phyloP scores from a whole-genome alignment of 1,140 invertebrate genomes.

The Chionoecetes opilio region DNA sequence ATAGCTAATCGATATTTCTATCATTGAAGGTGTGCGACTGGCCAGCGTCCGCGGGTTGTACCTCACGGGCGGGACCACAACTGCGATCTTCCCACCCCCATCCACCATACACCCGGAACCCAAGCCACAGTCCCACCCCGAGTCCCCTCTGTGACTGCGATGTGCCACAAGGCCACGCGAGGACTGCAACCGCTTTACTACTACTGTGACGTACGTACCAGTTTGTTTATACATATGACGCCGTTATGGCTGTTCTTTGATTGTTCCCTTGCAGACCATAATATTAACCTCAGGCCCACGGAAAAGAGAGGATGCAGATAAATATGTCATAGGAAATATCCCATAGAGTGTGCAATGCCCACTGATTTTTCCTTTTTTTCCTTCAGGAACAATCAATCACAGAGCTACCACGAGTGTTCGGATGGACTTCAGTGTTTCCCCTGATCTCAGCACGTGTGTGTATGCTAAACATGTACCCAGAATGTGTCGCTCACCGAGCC shows the following conservation, averaged over 20 bases:
- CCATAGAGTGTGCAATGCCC: neutral
- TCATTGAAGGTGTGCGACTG: neutral
- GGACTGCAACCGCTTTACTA: conserved; percentile 22
- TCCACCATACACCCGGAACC: neutral
- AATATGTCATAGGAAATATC: too few relatives aligned
- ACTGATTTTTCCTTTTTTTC: neutral
- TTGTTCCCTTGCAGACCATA: neutral
- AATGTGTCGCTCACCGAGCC: conserved; percentile 35
- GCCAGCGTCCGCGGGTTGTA: neutral
- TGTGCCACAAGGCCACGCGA: conserved; percentile 15
- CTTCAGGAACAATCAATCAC: neutral
- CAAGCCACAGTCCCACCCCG: neutral
- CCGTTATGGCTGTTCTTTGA: neutral
- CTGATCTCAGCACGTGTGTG: conserved; percentile 65
- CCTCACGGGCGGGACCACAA: neutral
- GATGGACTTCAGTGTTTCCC: conserved; percentile 67
- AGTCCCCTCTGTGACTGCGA: neutral
- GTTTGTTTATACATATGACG: neutral
- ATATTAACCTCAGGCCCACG: neutral
- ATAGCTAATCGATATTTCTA: neutral
- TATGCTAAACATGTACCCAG: conserved; percentile 58
- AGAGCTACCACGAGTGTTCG: conserved; percentile 62
- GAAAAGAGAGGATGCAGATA: neutral
- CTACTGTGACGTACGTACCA: conserved; percentile 10
- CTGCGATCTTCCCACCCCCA: neutral